phyloP scores from a whole-genome alignment of 2,113 vertebrate genomes.

The Otis tarda region DNA sequence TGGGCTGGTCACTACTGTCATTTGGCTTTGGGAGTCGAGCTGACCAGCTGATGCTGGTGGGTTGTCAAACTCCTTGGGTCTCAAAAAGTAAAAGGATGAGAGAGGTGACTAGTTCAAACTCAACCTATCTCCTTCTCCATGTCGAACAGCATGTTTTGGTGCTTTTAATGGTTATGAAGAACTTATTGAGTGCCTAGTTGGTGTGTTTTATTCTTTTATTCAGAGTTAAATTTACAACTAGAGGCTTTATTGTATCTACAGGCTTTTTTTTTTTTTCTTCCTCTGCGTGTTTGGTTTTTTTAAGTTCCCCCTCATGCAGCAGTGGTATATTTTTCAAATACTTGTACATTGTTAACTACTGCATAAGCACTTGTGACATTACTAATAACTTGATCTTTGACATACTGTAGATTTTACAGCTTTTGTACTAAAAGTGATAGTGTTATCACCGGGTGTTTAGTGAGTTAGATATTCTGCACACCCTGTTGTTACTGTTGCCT shows the following conservation, averaged over 20 bases:
- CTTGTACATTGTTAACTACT: background rate
- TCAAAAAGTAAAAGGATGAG: background rate
- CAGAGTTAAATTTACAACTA: background rate
- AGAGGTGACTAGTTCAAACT: background rate
- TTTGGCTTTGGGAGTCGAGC: background rate
- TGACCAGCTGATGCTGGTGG: background rate
- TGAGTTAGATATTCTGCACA: background rate
- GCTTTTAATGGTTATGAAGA: background rate
- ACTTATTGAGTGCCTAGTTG: background rate
- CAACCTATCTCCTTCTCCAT: background rate
- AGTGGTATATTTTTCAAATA: background rate
- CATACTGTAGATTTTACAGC: background rate
- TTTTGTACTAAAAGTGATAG: background rate
- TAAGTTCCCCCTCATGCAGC: background rate
- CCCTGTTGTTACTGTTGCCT: background rate
- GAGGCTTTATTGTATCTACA: background rate
- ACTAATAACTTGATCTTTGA: background rate
- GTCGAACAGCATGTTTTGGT: background rate
- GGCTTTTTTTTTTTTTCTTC: background rate
- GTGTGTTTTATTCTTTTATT: background rate
- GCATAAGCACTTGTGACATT: background rate
- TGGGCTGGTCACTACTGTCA: accelerated
- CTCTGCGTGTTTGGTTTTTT: too few species aligned
- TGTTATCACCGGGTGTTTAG: background rate
- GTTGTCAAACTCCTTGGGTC: background rate